phyloP scores from a whole-genome alignment of 2,888 invertebrate species.

The Apamea anceps region DNA sequence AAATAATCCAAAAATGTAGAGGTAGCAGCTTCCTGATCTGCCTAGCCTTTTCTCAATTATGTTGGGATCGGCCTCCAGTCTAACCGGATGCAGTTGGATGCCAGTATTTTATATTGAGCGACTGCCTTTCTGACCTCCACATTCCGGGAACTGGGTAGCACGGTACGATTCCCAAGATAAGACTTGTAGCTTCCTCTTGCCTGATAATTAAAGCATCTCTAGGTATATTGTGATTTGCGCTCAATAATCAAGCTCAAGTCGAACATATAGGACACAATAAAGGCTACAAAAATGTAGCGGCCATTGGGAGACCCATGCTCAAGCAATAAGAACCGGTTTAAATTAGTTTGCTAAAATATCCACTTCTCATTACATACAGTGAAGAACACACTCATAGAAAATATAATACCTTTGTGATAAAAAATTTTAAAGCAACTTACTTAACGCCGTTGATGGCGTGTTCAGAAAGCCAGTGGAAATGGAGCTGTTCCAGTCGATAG shows the following conservation, averaged over 20 bases:
- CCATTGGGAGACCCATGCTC: neutral
- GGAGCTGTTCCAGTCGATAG: slow-evolving; percentile 93
- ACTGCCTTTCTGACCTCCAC: neutral
- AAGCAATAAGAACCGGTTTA: neutral
- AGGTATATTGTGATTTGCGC: no score
- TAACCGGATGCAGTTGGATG: neutral
- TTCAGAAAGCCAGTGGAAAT: slow-evolving; percentile 96
- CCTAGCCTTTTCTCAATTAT: no score
- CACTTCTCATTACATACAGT: neutral
- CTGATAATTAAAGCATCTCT: neutral
- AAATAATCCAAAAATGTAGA: neutral
- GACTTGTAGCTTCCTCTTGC: neutral
- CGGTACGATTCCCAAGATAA: no score
- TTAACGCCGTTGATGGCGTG: slow-evolving; percentile 91
- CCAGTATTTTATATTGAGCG: neutral
- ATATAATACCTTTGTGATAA: neutral
- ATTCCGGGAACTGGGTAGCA: no score
- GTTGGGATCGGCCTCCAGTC: neutral
- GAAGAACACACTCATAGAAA: no score
- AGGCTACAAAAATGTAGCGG: neutral
- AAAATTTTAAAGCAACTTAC: slow-evolving; percentile 61
- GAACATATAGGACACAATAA: neutral
- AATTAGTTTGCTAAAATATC: neutral
- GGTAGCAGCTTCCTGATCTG: neutral
- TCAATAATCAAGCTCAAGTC: neutral